Evolutionary conservation across 2,113 vertebrate genomes (phyloP), one percentile per base, ranked within the genome.

Genomic region (Aptenodytes patagonicus): DNA sequence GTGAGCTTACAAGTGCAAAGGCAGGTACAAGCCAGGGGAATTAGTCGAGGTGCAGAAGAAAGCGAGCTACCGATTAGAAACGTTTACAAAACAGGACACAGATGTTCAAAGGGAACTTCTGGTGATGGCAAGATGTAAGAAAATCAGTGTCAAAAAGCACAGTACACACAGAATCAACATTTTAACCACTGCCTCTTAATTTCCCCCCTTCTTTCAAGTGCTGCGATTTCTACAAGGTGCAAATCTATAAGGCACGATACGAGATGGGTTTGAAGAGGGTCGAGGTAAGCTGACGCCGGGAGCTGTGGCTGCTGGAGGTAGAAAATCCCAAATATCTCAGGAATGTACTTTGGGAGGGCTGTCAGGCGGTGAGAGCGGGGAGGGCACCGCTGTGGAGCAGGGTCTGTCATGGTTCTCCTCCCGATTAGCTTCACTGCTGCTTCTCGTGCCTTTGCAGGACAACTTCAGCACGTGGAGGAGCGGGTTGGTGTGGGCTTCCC

Each of bases 351-450:
- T 70, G 55, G 60, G 54, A 87, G 34, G 38, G 13, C 13, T 20
- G 69, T 25, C 7, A 17, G 58, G 29, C 3, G 10, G 7, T 25
- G 57, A 13, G 24, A 32, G 61, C 1, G 0, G 42, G 54, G 55
- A 52, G 57, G 60, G 40, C 40, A 28, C 13, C 0, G 20, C 49
- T 78, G 64, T 6, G 4, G 90, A 49, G 47, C 28, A 19, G n/a
- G 44, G 10, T 47, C 82, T 92, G 15, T 57, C 61, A 0, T 3
- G 57, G 22, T 13, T 54, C 46, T 38, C 24, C 20, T 34, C 10
- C 1, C 1, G 0, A 1, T 32, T 8, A 16, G 0, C 55, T 51
- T n/a, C 60, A 1, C 17, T 4, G 13, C 77, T 36, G 64, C 62
- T 38, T 46, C 16, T 36, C 2, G 3, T 29, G 40, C 36, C 57